Evolutionary conservation across 2,113 vertebrate species (phyloP).

Genomic region (Psittacus erithacus): DNA sequence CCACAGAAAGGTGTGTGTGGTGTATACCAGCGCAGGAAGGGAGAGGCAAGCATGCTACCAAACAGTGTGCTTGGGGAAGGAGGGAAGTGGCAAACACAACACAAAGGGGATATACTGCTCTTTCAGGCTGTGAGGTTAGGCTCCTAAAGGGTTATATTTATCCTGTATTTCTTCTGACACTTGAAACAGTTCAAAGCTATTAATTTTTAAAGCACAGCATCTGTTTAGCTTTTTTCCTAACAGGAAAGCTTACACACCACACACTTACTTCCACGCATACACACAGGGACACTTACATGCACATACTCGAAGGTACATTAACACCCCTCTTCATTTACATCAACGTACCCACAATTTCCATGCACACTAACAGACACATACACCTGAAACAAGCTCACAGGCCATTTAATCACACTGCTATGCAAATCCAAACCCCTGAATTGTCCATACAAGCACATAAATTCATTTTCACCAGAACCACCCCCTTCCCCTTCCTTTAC

Average conservation of each 20-base stretch:
- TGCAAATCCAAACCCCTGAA: background rate
- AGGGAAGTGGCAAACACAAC: background rate
- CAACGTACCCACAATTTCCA: background rate
- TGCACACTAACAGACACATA: background rate
- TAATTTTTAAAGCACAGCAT: slow-evolving; percentile 82
- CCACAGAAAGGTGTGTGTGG: background rate
- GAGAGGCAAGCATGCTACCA: background rate
- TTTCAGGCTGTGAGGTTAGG: background rate
- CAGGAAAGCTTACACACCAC: slow-evolving; percentile 53
- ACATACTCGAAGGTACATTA: background rate
- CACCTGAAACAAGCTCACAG: background rate
- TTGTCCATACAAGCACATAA: background rate
- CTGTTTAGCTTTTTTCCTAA: slow-evolving; percentile 72
- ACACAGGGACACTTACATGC: background rate
- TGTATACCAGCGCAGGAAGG: background rate
- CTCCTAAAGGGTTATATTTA: slow-evolving; percentile 67
- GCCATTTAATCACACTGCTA: background rate
- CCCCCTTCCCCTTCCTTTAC: background rate
- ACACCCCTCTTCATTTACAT: background rate
- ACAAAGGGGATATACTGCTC: background rate
- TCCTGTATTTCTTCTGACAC: slow-evolving; percentile 75
- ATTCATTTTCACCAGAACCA: background rate
- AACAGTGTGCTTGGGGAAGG: background rate
- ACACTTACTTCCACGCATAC: slow-evolving; percentile 5
- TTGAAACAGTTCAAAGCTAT: slow-evolving; percentile 80